Percentiles rank a stretch among this genome's conserved stretches.
phyloP scores from a whole-genome alignment of 2,888 invertebrate species.

The Pandemis heparana region DNA sequence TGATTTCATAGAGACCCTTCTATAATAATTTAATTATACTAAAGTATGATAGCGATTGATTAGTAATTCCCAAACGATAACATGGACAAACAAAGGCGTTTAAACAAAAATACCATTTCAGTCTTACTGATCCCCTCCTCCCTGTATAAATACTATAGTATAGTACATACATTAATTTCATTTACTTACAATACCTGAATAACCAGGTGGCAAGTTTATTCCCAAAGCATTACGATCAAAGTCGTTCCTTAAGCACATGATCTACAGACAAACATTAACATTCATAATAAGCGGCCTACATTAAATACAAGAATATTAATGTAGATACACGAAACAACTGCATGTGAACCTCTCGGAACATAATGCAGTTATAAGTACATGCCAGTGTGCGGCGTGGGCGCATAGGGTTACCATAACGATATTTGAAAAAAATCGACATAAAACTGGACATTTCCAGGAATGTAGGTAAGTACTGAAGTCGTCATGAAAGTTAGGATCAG shows the following conservation, averaged over 20 bases:
- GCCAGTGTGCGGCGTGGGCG: slow-evolving; percentile 28
- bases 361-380: slow-evolving; percentile 41
- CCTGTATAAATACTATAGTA: too few species aligned
- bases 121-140: too few species aligned
- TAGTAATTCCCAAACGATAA: too few species aligned
- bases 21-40: too few species aligned
- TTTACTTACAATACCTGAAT: background rate
- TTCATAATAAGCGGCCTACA: slow-evolving; percentile 35
- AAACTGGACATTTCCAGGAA: too few species aligned
- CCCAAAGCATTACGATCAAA: slow-evolving; percentile 12
- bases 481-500: too few species aligned
- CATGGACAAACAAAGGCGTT: too few species aligned
- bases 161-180: background rate
- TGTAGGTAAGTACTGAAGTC: too few species aligned
- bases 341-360: slow-evolving; percentile 15
- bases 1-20: background rate
- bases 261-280: slow-evolving; percentile 24
- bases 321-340: slow-evolving; percentile 29
- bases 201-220: slow-evolving; percentile 6
- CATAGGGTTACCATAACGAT: background rate
- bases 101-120: too few species aligned
- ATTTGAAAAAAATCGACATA: too few species aligned
- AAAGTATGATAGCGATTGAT: too few species aligned
- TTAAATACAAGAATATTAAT: slow-evolving; percentile 38
- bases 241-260: slow-evolving; percentile 14